Conservation (phyloP, 2,113 vertebrate species). For the Cacatua alba region DNA sequence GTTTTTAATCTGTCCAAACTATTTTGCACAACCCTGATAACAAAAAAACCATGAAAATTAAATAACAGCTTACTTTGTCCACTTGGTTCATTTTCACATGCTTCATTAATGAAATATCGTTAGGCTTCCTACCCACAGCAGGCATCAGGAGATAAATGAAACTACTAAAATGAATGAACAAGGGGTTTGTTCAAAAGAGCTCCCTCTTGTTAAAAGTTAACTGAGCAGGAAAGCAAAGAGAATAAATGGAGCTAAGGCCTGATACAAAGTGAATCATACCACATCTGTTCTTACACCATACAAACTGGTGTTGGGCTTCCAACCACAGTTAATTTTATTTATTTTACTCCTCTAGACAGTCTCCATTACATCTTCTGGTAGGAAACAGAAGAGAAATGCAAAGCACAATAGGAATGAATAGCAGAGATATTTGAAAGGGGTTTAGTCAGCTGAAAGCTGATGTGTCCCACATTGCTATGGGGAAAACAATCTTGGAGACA, state of each 20-base stretch:
- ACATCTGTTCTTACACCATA: not conserved
- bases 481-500: not conserved
- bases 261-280: not conserved
- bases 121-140: constrained; percentile 12
- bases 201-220: constrained; percentile 6
- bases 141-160: not conserved
- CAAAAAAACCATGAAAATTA: not conserved
- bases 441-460: not conserved
- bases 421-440: not conserved
- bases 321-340: not conserved
- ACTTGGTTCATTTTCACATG: not conserved
- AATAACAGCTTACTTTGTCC: not conserved
- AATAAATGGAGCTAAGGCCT: constrained; percentile 1
- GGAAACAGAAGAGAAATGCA: not conserved
- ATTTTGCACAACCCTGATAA: not conserved
- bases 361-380: not conserved
- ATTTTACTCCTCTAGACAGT: not conserved
- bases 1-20: not conserved
- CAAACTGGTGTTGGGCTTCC: not conserved
- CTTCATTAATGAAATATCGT: constrained; percentile 26
- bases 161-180: not conserved
- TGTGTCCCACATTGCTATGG: not conserved
- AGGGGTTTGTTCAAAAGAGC: not conserved
- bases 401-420: not conserved
- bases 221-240: constrained; percentile 4